These are phyloP conservation scores for Drosophila orosa DNA, from an alignment of 1,140 invertebrate species.

Conservation along the genomic window DNA sequence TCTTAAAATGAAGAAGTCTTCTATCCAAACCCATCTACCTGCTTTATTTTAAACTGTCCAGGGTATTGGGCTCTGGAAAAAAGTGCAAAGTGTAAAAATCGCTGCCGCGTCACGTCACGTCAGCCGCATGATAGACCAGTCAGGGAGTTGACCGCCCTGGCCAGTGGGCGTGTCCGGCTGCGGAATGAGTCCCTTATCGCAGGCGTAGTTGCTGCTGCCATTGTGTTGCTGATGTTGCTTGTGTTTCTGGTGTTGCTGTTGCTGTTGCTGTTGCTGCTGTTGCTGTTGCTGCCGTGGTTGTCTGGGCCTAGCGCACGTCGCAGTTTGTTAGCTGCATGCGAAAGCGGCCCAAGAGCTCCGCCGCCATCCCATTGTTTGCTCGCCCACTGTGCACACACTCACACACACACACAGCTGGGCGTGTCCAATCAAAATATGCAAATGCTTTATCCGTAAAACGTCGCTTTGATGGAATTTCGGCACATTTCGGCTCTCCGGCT, in stretches of 20 bases:
- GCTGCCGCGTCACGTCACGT: slow-evolving; percentile 70
- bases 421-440: slow-evolving; percentile 81
- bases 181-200: slow-evolving; percentile 62
- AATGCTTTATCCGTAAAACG: slow-evolving; percentile 80
- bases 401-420: slow-evolving; percentile 58
- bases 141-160: slow-evolving; percentile 41
- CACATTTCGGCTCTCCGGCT: slow-evolving; percentile 65
- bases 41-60: slow-evolving; percentile 9
- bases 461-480: slow-evolving; percentile 80
- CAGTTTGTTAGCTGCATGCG: slow-evolving; percentile 67
- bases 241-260: slow-evolving; percentile 15
- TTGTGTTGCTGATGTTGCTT: slow-evolving; percentile 34
- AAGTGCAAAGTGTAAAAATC: slow-evolving; percentile 79
- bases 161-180: slow-evolving; percentile 47
- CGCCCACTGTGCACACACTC: slow-evolving; percentile 64
- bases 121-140: slow-evolving; percentile 73
- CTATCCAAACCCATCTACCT: slow-evolving; percentile 1
- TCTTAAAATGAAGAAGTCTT: background rate
- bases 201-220: slow-evolving; percentile 32
- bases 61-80: slow-evolving; percentile 41
- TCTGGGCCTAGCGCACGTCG: slow-evolving; percentile 65
- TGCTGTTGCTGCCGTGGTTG: slow-evolving; percentile 23
- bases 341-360: slow-evolving; percentile 39
- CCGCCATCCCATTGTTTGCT: slow-evolving; percentile 66
- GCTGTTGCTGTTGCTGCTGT: slow-evolving; percentile 8